These are phyloP conservation scores for Vollenhovia emeryi DNA, from an alignment of 1,140 invertebrate genomes.

Conservation along the genomic window DNA sequence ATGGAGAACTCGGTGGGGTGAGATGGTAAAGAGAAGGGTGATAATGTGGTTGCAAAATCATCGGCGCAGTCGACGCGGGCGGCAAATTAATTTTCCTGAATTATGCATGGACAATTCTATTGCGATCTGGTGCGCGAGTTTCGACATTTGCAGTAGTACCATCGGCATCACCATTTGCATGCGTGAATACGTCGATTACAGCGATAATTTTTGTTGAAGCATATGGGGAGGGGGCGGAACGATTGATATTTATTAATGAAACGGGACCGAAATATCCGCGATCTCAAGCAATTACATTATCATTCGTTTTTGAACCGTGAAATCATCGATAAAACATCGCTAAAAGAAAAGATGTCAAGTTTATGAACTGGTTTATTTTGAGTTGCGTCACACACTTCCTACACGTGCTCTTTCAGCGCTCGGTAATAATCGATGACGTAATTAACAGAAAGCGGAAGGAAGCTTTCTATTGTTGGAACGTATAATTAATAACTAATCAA, in stretches of 20 bases:
- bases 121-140: conserved; percentile 4
- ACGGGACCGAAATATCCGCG: not conserved
- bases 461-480: not conserved
- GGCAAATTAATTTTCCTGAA: conserved; percentile 62
- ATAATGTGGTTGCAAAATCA: conserved; percentile 55
- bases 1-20: not conserved
- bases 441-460: conserved; percentile 17
- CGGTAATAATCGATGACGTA: not conserved
- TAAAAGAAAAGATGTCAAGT: not conserved
- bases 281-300: not conserved
- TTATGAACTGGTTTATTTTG: not conserved
- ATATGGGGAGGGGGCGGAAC: too few relatives aligned
- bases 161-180: not conserved
- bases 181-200: conserved; percentile 7
- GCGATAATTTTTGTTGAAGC: not conserved
- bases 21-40: conserved; percentile 15
- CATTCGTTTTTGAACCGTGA: not conserved
- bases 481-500: conserved; percentile 8
- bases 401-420: not conserved
- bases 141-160: conserved; percentile 15
- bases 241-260: not conserved
- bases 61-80: not conserved
- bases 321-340: not conserved
- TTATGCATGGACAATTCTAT: conserved; percentile 48
- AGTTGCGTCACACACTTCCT: not conserved